phyloP scores from a whole-genome alignment of 2,113 vertebrate genomes.

The Trogon melanurus region DNA sequence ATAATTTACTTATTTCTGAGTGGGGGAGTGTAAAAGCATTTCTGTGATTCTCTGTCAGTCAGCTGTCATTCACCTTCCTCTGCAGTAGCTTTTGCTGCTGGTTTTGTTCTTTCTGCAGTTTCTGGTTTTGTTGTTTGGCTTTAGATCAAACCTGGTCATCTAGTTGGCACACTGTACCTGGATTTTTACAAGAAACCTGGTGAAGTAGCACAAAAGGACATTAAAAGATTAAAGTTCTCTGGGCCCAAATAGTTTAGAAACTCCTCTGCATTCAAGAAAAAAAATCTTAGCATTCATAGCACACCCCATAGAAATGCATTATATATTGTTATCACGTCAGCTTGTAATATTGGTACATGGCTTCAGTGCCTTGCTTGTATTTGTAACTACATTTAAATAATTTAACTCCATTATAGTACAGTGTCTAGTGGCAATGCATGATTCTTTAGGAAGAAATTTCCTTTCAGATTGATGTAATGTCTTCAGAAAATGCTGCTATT shows the following conservation, averaged over 20 bases:
- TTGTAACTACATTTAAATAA: slow-evolving; percentile 72
- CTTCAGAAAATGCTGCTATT: slow-evolving; percentile 17
- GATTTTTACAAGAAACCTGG: neutral
- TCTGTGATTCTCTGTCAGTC: neutral
- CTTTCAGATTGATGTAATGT: neutral
- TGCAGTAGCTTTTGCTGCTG: neutral
- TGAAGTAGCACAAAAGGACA: neutral
- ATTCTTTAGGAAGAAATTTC: slow-evolving; percentile 27
- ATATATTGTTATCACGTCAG: slow-evolving; percentile 32
- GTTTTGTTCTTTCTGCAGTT: neutral
- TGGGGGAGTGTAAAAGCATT: neutral
- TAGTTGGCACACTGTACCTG: neutral
- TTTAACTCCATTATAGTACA: slow-evolving; percentile 52
- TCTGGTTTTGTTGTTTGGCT: neutral
- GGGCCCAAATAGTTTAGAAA: neutral
- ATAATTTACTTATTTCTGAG: neutral
- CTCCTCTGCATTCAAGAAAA: neutral
- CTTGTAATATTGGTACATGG: slow-evolving; percentile 33
- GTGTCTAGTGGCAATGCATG: slow-evolving; percentile 24
- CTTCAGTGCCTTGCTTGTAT: slow-evolving; percentile 50
- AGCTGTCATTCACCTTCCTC: neutral
- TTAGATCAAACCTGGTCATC: neutral
- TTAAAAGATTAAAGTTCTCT: neutral
- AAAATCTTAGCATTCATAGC: neutral
- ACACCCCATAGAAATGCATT: neutral